Evolutionary conservation across 2,888 invertebrate genomes (phyloP).

Genomic region (Entomobrya multifasciata): DNA sequence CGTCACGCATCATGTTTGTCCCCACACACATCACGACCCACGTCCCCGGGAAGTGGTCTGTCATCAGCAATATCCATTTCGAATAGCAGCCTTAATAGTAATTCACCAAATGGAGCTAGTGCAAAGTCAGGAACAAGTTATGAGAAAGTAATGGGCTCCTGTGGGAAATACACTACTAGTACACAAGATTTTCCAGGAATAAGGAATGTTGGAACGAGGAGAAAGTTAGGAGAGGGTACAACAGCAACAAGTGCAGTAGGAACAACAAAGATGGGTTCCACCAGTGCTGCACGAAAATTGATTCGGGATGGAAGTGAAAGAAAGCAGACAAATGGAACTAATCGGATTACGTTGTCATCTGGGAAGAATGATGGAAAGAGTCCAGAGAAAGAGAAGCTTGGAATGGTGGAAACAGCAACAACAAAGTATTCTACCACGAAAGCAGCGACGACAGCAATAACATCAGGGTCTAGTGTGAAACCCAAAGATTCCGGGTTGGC

Average conservation of each 20-base stretch:
- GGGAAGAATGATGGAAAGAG: slow-evolving; percentile 75
- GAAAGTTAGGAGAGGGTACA: slow-evolving; percentile 13
- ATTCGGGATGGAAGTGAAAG: slow-evolving; percentile 65
- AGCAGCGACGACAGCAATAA: slow-evolving; percentile 31
- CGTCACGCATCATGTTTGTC: slow-evolving; percentile 79
- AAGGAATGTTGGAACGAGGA: background rate
- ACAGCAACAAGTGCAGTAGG: slow-evolving; percentile 62
- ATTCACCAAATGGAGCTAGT: slow-evolving; percentile 2
- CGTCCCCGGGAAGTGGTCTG: slow-evolving; percentile 73
- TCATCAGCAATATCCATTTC: slow-evolving; percentile 60
- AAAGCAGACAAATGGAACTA: slow-evolving; percentile 71
- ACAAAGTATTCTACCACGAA: slow-evolving; percentile 30
- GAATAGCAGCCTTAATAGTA: slow-evolving; percentile 34
- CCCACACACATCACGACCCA: slow-evolving; percentile 77
- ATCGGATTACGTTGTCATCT: slow-evolving; percentile 74
- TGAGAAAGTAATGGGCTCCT: slow-evolving; percentile 70
- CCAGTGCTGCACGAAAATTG: slow-evolving; percentile 64
- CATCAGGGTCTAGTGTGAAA: slow-evolving; percentile 38
- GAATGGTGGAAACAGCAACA: slow-evolving; percentile 51
- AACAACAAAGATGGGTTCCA: slow-evolving; percentile 21
- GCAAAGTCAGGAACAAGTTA: slow-evolving; percentile 62
- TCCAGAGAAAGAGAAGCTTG: slow-evolving; percentile 71
- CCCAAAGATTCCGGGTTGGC: slow-evolving; percentile 42
- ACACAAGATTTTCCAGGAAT: slow-evolving; percentile 39
- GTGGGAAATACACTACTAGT: slow-evolving; percentile 67